Evolutionary conservation across 2,113 vertebrate species (phyloP), one percentile per base, ranked within the genome.

Genomic region (Merops nubicus): DNA sequence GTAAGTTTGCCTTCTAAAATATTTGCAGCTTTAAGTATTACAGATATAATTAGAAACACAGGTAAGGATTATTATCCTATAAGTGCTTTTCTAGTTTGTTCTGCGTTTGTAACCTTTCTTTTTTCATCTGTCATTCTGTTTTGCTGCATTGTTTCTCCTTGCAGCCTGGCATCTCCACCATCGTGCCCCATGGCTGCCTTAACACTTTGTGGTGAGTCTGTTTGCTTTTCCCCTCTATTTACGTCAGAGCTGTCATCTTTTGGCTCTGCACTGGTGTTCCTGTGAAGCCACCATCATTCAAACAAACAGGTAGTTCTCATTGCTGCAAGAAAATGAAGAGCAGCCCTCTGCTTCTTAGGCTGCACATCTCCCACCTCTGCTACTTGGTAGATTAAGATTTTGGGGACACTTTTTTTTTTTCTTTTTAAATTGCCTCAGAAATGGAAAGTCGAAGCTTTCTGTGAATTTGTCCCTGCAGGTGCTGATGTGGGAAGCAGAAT

Each of bases 61-160:
- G 83, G 79, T 83, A 78, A 87, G 60, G 88, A 86, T 94, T 96
- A 93, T 94, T 96, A 95, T 94, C 85, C 88, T 84, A 3, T 56
- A 88, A 94, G 88, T 95, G 93, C 83, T 36, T 88, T 96, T 94
- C 91, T 86, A 81, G 91, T 56, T 69, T 64, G 79, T 91, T 94
- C 95, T 96, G 95, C 90, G 93, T 95, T 92, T 90, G 85, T 93
- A 96, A 96, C 90, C 85, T 85, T 94, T 86, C 47, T 80, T 93
- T 91, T 47, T 79, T 84, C 47, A 90, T 68, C 83, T 88, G 70
- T 88, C 88, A 65, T 83, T 51, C 75, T 74, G 76, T 47, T 80
- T 86, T 6, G 76, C 88, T 88, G 93, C 38, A 10, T 74, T 88
- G 86, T 95, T 92, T 80, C 92, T 92, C 86, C 64, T 74, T 29